Percentiles rank a stretch among this genome's conserved stretches.
phyloP scores from a whole-genome alignment of 2,888 invertebrate genomes.

The Xanthia icteritia region DNA sequence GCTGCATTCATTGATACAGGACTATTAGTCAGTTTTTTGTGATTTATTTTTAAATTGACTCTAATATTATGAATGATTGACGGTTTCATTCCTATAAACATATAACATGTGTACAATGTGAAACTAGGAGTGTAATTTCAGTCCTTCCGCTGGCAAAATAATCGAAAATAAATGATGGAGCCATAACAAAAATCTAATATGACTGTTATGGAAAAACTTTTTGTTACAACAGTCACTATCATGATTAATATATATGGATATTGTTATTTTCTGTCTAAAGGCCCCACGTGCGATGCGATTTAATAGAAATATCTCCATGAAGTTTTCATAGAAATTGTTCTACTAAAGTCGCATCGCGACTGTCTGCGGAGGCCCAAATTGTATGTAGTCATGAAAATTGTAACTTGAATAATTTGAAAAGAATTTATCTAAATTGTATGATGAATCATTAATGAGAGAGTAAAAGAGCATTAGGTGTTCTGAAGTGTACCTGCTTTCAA shows the following conservation, averaged over 20 bases:
- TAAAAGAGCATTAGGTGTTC: slow-evolving; percentile 46
- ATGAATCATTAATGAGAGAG: slow-evolving; percentile 42
- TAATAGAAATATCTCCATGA: too few relatives aligned
- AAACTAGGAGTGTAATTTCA: background rate
- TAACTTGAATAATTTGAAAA: slow-evolving; percentile 25
- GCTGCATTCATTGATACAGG: slow-evolving; percentile 33
- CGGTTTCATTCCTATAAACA: background rate
- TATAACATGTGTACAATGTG: background rate
- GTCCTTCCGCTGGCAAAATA: background rate
- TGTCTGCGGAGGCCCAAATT: slow-evolving; percentile 7
- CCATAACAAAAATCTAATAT: background rate
- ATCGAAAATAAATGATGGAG: background rate
- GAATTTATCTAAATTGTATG: slow-evolving; percentile 20
- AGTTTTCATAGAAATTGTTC: too few relatives aligned
- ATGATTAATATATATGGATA: slow-evolving; percentile 24
- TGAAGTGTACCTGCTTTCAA: slow-evolving; percentile 44
- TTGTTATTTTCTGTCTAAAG: slow-evolving; percentile 27
- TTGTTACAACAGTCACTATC: slow-evolving; percentile 19
- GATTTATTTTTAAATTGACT: slow-evolving; percentile 32
- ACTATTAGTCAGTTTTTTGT: slow-evolving; percentile 33
- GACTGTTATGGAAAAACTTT: slow-evolving; percentile 18
- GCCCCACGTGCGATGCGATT: too few relatives aligned
- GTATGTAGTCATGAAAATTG: slow-evolving; percentile 38
- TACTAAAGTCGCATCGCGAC: too few relatives aligned
- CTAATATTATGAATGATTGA: background rate